phyloP scores from a whole-genome alignment of 53 echinoderm and acorn worm genomes.

The Glandiceps talaboti region DNA sequence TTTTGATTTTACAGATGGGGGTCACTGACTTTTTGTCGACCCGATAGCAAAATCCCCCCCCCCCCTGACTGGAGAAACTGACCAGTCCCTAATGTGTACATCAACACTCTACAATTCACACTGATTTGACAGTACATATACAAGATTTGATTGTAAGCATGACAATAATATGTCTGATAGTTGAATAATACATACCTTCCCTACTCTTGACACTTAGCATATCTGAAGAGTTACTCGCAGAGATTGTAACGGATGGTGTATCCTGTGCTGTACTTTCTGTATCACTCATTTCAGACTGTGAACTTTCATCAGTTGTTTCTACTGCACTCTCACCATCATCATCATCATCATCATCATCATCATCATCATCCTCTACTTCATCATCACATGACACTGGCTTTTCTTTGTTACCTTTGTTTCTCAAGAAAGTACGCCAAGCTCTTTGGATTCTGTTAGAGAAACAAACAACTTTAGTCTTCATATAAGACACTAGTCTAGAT shows the following conservation, averaged over 20 bases:
- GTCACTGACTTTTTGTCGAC: too few relatives aligned
- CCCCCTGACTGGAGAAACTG: too few relatives aligned
- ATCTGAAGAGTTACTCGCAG: background rate
- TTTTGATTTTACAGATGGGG: too few relatives aligned
- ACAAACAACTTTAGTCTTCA: too few relatives aligned
- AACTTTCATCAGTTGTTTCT: slow-evolving; percentile 10
- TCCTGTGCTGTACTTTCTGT: background rate
- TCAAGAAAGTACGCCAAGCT: slow-evolving; percentile 66
- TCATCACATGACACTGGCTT: slow-evolving; percentile 5
- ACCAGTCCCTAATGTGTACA: too few relatives aligned
- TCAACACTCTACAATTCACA: too few relatives aligned
- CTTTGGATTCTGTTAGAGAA: slow-evolving; percentile 59
- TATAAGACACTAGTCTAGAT: too few relatives aligned
- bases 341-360: slow-evolving; percentile 21
- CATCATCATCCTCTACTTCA: too few relatives aligned
- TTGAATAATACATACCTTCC: background rate
- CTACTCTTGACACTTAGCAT: background rate
- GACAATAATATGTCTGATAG: too few relatives aligned
- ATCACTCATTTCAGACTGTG: slow-evolving; percentile 12
- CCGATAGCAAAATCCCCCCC: too few relatives aligned
- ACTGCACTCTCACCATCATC: background rate
- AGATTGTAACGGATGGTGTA: slow-evolving; percentile 2
- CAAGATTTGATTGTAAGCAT: too few relatives aligned
- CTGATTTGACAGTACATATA: too few relatives aligned
- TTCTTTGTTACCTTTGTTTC: slow-evolving; percentile 14